These are phyloP conservation scores for Hippocampus barbouri DNA, from an alignment of 2,113 vertebrate genomes.

Conservation along the genomic window DNA sequence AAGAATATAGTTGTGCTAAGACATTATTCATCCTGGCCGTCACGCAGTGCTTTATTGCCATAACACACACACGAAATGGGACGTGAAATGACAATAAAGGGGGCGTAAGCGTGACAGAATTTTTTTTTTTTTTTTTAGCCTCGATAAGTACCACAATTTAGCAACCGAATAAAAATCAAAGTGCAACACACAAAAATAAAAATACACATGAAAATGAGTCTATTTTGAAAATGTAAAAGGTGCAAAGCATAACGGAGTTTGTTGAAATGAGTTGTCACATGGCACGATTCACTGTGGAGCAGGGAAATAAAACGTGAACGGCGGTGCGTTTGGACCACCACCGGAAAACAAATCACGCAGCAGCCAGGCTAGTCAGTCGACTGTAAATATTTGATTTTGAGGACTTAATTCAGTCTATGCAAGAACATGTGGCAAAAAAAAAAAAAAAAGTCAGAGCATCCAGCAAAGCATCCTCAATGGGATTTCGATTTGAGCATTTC, in stretches of 20 bases:
- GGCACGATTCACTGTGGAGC: constrained; percentile 46
- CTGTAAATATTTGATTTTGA: neutral
- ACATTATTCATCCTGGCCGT: constrained; percentile 36
- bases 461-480: neutral
- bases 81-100: constrained; percentile 10
- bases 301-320: constrained; percentile 12
- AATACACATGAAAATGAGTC: constrained; percentile 23
- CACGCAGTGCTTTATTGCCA: constrained; percentile 63
- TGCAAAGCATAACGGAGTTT: constrained; percentile 49
- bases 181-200: constrained; percentile 47
- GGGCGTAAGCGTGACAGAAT: constrained; percentile 32
- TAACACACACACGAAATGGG: constrained; percentile 14
- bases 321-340: neutral
- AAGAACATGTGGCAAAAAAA: constrained; percentile 25
- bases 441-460: neutral
- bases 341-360: neutral
- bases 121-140: constrained; percentile 13
- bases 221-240: constrained; percentile 50
- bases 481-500: constrained; percentile 36
- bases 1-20: constrained; percentile 53
- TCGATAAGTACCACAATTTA: constrained; percentile 50
- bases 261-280: constrained; percentile 28
- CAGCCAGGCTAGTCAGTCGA: neutral
- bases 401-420: constrained; percentile 15
- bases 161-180: constrained; percentile 57